Evolutionary conservation across 1,140 invertebrate genomes (phyloP).

Genomic region (Aporrectodea caliginosa): DNA sequence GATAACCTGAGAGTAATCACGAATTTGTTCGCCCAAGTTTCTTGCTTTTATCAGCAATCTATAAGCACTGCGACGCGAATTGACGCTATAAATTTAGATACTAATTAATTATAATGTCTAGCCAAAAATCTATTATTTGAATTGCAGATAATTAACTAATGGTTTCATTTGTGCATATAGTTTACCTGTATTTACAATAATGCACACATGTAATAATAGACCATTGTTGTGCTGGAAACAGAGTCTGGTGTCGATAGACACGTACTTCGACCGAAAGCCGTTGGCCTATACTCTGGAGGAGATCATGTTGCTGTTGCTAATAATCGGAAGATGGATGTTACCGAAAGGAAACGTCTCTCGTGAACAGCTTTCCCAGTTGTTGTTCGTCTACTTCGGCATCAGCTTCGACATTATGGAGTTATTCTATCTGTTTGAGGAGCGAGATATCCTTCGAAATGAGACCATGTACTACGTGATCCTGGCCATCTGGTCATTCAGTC

Average conservation of each 20-base stretch:
- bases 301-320: conserved; percentile 78
- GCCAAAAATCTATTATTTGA: too few relatives aligned
- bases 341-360: conserved; percentile 77
- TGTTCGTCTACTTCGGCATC: conserved; percentile 69
- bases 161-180: too few relatives aligned
- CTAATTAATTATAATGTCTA: too few relatives aligned
- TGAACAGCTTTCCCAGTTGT: conserved; percentile 80
- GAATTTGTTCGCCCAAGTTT: too few relatives aligned
- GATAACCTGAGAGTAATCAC: too few relatives aligned
- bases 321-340: conserved; percentile 77
- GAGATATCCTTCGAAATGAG: background rate
- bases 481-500: conserved; percentile 21
- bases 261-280: conserved; percentile 4
- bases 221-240: too few relatives aligned
- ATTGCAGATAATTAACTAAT: too few relatives aligned
- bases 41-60: too few relatives aligned
- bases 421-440: conserved; percentile 73
- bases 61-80: too few relatives aligned
- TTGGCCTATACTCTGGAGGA: conserved; percentile 75
- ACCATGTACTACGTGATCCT: conserved; percentile 25
- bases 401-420: conserved; percentile 89
- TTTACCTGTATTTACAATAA: too few relatives aligned
- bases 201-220: too few relatives aligned
- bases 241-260: conserved; percentile 56
- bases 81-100: too few relatives aligned